Percentiles rank a stretch among this genome's conserved stretches.
Conservation (phyloP, 2,797 vertebrate genomes). For the Menidia menidia region DNA sequence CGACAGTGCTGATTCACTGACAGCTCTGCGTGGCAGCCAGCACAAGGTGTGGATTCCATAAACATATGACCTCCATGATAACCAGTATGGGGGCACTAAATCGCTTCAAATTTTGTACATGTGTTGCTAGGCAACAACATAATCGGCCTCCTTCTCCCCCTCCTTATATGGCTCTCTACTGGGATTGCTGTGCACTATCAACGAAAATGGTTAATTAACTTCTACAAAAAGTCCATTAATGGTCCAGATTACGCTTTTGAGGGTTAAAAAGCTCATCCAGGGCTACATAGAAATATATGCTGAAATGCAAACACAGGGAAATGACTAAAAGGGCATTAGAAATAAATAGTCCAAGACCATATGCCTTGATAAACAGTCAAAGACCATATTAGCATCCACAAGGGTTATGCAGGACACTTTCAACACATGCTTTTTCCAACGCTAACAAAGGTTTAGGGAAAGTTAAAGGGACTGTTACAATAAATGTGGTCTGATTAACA, state of each 20-base stretch:
- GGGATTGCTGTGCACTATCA: constrained; percentile 78
- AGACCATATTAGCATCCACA: constrained; percentile 22
- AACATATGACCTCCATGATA: constrained; percentile 82
- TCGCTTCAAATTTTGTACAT: constrained; percentile 83
- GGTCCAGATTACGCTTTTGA: constrained; percentile 71
- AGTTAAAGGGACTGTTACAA: constrained; percentile 10
- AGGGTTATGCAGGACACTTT: constrained; percentile 18
- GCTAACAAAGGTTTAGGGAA: background rate
- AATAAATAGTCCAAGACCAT: constrained; percentile 40
- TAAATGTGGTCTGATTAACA: background rate
- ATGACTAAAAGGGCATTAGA: constrained; percentile 40
- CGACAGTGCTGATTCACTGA: constrained; percentile 51
- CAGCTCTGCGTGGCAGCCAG: constrained; percentile 59
- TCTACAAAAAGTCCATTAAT: constrained; percentile 82
- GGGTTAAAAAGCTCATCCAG: constrained; percentile 64
- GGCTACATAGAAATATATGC: constrained; percentile 28
- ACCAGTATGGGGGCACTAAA: constrained; percentile 81
- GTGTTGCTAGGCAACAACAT: constrained; percentile 88
- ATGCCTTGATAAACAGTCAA: constrained; percentile 5
- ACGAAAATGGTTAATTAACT: constrained; percentile 83
- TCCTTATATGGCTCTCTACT: constrained; percentile 72
- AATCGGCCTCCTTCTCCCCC: constrained; percentile 77
- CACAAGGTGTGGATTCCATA: constrained; percentile 72
- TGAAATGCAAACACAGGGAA: constrained; percentile 31
- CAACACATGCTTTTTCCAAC: constrained; percentile 1